Conservation (phyloP, 2,888 invertebrate species). For the Aphodius granarius region DNA sequence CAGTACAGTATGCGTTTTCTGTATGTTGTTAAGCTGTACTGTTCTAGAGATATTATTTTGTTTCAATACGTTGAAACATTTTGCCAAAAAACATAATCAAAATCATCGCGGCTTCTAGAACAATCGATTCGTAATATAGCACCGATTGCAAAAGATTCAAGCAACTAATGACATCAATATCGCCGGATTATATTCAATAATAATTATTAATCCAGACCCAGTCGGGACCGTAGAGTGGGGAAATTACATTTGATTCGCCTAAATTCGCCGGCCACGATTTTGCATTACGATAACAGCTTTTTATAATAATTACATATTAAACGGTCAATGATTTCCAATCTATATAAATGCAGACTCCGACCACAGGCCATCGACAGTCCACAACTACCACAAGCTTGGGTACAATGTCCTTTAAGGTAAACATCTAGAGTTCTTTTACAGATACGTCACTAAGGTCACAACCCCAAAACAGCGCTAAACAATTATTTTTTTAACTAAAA, state of each 20-base stretch:
- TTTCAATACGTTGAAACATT: too few relatives aligned
- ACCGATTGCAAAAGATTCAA: too few relatives aligned
- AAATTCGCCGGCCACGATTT: not conserved
- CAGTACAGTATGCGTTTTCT: too few relatives aligned
- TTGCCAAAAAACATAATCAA: too few relatives aligned
- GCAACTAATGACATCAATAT: not conserved
- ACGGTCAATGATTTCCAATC: not conserved
- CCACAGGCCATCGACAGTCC: not conserved
- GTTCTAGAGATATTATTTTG: too few relatives aligned
- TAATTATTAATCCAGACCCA: not conserved
- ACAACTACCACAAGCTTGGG: not conserved
- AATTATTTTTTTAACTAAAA: too few relatives aligned
- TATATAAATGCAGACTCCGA: not conserved
- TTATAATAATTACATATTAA: not conserved
- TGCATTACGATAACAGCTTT: not conserved
- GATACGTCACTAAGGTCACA: too few relatives aligned
- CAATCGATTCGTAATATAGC: too few relatives aligned
- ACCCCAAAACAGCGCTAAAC: too few relatives aligned
- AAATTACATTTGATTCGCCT: not conserved
- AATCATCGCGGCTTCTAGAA: too few relatives aligned
- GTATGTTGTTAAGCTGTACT: too few relatives aligned
- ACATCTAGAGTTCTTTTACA: too few relatives aligned
- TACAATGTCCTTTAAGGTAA: not conserved
- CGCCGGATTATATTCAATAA: not conserved
- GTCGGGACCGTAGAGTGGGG: not conserved